Conservation (phyloP, 1,140 invertebrate genomes). For the Adelges cooleyi region DNA sequence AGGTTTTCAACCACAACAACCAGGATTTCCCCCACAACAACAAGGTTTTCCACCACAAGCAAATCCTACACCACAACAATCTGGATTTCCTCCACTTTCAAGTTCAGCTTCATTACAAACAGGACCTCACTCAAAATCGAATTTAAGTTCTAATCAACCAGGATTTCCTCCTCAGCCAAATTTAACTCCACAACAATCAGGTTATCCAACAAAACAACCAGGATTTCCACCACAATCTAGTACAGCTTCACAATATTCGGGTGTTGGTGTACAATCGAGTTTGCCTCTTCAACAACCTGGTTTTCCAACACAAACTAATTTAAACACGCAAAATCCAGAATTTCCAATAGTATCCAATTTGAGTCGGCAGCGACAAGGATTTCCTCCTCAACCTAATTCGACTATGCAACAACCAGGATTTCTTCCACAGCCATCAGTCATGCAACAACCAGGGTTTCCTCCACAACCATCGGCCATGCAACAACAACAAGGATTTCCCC, state of each 20-base stretch:
- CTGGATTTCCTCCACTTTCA: slow-evolving; percentile 36
- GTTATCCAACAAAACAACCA: not conserved
- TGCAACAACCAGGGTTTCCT: slow-evolving; percentile 32
- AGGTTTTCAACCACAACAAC: slow-evolving; percentile 17
- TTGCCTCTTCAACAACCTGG: not conserved
- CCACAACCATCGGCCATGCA: slow-evolving; percentile 35
- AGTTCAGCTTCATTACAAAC: slow-evolving; percentile 34
- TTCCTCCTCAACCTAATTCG: slow-evolving; percentile 30
- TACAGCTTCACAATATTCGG: not conserved
- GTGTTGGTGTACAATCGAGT: slow-evolving; percentile 11
- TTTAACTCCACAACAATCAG: not conserved
- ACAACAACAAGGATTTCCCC: slow-evolving; percentile 35
- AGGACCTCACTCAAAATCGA: no score
- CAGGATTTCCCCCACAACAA: slow-evolving; percentile 1
- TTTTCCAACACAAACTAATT: not conserved
- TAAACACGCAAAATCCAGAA: slow-evolving; percentile 33
- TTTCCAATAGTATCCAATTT: slow-evolving; percentile 31
- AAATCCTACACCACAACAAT: not conserved
- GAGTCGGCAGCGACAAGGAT: slow-evolving; percentile 28
- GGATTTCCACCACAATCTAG: slow-evolving; percentile 4
- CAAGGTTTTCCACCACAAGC: not conserved
- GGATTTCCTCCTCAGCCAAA: slow-evolving; percentile 26
- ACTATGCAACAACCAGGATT: slow-evolving; percentile 31
- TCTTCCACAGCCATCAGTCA: slow-evolving; percentile 4
- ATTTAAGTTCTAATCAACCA: slow-evolving; percentile 34